Conservation (phyloP, 2,797 vertebrate genomes). For the Clarias fuscus region DNA sequence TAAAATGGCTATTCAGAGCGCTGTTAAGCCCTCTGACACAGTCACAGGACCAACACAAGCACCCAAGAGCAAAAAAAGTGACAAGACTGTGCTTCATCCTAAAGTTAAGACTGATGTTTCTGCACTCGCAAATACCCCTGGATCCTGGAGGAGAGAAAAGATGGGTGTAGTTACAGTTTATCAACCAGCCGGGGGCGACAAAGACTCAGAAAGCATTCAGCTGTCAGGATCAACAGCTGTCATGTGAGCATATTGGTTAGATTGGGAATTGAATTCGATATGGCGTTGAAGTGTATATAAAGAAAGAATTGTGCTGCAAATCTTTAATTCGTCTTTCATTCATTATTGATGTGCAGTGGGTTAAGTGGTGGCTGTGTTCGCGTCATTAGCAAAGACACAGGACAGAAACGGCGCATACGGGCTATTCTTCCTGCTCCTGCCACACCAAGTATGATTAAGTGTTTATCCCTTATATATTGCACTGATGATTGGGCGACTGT, state of each 20-base stretch:
- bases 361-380: conserved; percentile 52
- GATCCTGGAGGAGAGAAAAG: conserved; percentile 31
- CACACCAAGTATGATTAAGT: conserved; percentile 40
- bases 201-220: conserved; percentile 4
- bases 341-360: conserved; percentile 19
- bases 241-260: conserved; percentile 48
- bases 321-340: neutral
- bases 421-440: conserved; percentile 82
- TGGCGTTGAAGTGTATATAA: neutral
- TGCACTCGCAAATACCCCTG: neutral
- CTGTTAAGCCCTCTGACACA: neutral
- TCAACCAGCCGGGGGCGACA: conserved; percentile 17
- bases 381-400: conserved; percentile 69
- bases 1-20: conserved; percentile 2
- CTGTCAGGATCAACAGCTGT: conserved; percentile 27
- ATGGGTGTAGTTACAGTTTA: conserved; percentile 1
- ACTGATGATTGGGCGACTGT: neutral
- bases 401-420: conserved; percentile 80
- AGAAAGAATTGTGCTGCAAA: neutral
- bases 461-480: neutral
- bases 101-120: neutral
- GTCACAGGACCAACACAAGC: neutral
- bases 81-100: conserved; percentile 1
- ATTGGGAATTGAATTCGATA: neutral
- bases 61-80: neutral